Evolutionary conservation across 1,140 invertebrate genomes (phyloP).

Genomic region (Coenobita brevimanus): DNA sequence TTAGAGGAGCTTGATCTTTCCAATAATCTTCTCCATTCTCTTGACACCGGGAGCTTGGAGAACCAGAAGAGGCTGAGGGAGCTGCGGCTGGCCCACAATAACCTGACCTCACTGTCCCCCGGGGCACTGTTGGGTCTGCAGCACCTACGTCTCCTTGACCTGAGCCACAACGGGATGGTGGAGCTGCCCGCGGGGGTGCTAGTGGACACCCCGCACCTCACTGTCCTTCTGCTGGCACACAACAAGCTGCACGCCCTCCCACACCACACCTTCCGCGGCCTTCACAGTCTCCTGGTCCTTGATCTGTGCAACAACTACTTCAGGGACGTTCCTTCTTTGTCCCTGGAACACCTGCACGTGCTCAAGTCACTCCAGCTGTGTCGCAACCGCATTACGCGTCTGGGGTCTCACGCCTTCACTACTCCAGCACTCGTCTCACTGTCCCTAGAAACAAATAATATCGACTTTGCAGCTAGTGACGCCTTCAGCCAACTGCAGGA

Average conservation of each 20-base stretch:
- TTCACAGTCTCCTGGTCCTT: constrained; percentile 49
- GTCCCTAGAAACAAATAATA: constrained; percentile 61
- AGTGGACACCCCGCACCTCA: constrained; percentile 36
- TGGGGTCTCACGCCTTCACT: constrained; percentile 58
- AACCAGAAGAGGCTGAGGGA: constrained; percentile 77
- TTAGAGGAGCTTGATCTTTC: constrained; percentile 72
- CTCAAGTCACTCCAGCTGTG: constrained; percentile 61
- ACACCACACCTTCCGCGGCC: constrained; percentile 49
- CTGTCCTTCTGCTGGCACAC: constrained; percentile 50
- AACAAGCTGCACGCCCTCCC: constrained; percentile 64
- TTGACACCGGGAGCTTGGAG: constrained; percentile 86
- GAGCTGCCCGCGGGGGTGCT: constrained; percentile 54
- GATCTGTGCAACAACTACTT: constrained; percentile 68
- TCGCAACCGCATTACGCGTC: constrained; percentile 62
- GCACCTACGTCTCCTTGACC: constrained; percentile 51
- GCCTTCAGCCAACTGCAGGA: constrained; percentile 42
- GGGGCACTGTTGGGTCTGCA: constrained; percentile 50
- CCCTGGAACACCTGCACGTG: constrained; percentile 38
- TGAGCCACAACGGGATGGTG: constrained; percentile 50
- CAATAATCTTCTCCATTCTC: constrained; percentile 75
- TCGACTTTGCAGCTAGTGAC: constrained; percentile 41
- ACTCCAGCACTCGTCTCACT: constrained; percentile 37
- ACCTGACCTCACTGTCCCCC: constrained; percentile 39
- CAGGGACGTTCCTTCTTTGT: constrained; percentile 41
- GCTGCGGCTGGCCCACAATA: constrained; percentile 62